Base-by-base conservation (phyloP, 2,888 invertebrate genomes). In the Phymatocera aterrima region DNA sequence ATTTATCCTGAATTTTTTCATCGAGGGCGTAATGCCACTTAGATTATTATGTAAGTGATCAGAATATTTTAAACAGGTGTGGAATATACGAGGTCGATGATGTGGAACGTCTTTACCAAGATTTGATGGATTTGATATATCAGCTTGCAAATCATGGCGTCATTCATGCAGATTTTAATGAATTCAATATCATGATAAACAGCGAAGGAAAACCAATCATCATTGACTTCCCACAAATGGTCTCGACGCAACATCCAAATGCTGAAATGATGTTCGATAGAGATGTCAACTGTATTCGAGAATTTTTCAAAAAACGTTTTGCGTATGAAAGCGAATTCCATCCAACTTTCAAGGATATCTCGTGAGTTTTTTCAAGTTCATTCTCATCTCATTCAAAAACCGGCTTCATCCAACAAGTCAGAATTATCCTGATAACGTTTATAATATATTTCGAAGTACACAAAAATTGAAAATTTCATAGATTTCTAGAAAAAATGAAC, bases 191-290 rank as follows among this genome's bases (percentile, higher is more conserved):
- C 81, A 97, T 99, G 95, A 92, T 97, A 0, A 93, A 94, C 48
- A 93, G 95, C 77, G 95, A 96, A 0, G 94, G 95, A 21, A 95
- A 95, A 82, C 96, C 98, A 0, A 92, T 97, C 68, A 92, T 99
- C 83, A 99, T 99, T 81, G 99, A 99, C 92, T 99, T 99, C 90
- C 99, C 99, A 0, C 99, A 99, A 92, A 99, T 99, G 99, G 95
- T 99, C 77, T 98, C 99, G 5, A 98, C 97, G 0, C 94, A 95
- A 31, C 99, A 99, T 91, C 88, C 92, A 48, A 98, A 99, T 91
- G 99, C 99, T 61, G 94, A 96, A 93, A 93, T 95, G 95, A 97
- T 91, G 91, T 99, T 99, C 90, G 95, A 99, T 83, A 94, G 99
- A 82, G 99, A 99, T 92, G 99, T 99, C 0, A 94, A 94, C 77